Evolutionary conservation across 2,888 invertebrate species (phyloP), one percentile per base, ranked within the genome.

Genomic region (Lampropteryx suffumata): DNA sequence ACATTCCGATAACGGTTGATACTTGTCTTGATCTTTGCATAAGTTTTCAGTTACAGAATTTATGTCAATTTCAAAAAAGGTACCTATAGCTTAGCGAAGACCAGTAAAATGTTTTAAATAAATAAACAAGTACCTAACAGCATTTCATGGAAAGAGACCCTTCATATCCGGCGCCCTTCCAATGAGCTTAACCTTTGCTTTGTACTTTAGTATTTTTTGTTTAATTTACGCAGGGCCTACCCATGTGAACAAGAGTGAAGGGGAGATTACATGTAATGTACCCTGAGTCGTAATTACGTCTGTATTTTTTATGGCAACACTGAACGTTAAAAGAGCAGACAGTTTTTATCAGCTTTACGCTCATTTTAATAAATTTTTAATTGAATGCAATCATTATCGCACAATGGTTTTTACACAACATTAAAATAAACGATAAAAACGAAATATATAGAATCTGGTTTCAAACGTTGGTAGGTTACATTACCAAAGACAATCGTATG

Each of bases 121-220:
- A 33, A 39, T 39, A 35, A 54, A 45, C 17, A 17, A 17, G 17
- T 17, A n/a, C n/a, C n/a, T n/a, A 17, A 17, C 17, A 45, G 41
- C 21, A 32, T 46, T 41, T 53, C 48, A 53, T 36, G 52, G 30
- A 46, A 28, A 26, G 30, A 17, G 34, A 59, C 52, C 64, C 50
- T 50, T 54, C 51, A 60, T 58, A 68, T 71, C 69, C 73, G 66
- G 40, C 68, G 70, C 62, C 73, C 65, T 73, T 69, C 70, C 64
- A 71, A 63, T 63, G 57, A 55, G 55, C 56, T 57, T 58, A 64
- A 60, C 64, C 59, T 64, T 76, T 17, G n/a, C n/a, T n/a, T 21
- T 21, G 21, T 5, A 2, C 21, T 21, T 21, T 21, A 69, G 53
- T 64, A 50, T 61, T 63, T 70, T 68, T 64, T 54, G 45, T 57